Conservation (phyloP, 2,113 vertebrate genomes). For the Melospiza melodia region DNA sequence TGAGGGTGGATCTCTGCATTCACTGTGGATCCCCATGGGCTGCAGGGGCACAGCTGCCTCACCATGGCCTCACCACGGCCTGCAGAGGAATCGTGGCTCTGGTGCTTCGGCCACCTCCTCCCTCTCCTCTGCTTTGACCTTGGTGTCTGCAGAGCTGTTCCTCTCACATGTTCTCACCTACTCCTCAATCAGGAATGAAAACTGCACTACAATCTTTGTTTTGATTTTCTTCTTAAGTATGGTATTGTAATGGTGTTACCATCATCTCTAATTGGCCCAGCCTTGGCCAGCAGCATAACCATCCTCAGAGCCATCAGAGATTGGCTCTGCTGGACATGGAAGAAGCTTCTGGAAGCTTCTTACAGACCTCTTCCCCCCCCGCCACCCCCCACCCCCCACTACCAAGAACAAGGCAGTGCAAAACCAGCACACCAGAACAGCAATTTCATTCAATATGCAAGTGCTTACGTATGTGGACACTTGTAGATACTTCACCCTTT, state of each 20-base stretch:
- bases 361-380: background rate
- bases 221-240: background rate
- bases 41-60: too few species aligned
- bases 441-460: background rate
- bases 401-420: accelerated
- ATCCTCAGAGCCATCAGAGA: background rate
- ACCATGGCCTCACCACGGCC: too few species aligned
- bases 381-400: accelerated
- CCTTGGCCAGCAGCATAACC: background rate
- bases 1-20: too few species aligned
- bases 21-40: too few species aligned
- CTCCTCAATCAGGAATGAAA: background rate
- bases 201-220: background rate
- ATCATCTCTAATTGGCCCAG: too few species aligned
- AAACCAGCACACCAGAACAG: background rate
- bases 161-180: background rate
- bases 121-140: too few species aligned
- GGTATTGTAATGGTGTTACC: too few species aligned
- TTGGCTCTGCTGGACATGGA: background rate
- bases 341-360: background rate
- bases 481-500: background rate
- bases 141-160: too few species aligned
- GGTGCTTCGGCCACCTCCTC: too few species aligned
- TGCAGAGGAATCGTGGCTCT: too few species aligned
- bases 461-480: background rate